Evolutionary conservation across 2,888 invertebrate genomes (phyloP).

Genomic region (Nemotelus nigrinus): DNA sequence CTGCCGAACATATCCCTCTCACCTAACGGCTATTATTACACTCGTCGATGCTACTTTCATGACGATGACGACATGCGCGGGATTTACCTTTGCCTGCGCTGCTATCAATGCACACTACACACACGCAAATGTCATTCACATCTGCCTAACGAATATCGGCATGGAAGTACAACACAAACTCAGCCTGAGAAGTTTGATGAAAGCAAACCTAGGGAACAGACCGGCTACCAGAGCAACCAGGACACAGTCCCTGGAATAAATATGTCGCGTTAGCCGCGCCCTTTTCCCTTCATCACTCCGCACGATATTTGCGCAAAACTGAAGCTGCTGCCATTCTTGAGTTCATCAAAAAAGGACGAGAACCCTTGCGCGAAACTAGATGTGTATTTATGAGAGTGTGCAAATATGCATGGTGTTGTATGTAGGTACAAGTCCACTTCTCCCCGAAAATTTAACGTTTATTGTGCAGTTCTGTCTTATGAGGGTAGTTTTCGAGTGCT

Average conservation of each 20-base stretch:
- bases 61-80: constrained; percentile 32
- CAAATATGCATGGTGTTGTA: constrained; percentile 5
- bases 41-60: background rate
- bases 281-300: constrained; percentile 36
- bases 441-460: constrained; percentile 18
- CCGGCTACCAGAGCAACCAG: constrained; percentile 1
- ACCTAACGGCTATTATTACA: background rate
- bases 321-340: constrained; percentile 7
- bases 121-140: background rate
- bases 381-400: background rate
- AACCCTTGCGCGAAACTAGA: constrained; percentile 9
- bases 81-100: constrained; percentile 30
- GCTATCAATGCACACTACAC: background rate
- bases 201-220: constrained; percentile 33
- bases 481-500: background rate
- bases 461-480: constrained; percentile 13
- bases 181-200: constrained; percentile 13
- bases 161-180: background rate
- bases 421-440: background rate
- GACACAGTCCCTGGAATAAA: constrained; percentile 29
- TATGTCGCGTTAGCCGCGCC: constrained; percentile 26
- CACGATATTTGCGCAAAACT: constrained; percentile 30
- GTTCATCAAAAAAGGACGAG: constrained; percentile 1
- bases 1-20: background rate
- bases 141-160: constrained; percentile 1